Percentiles rank a stretch among this genome's conserved stretches.
Conservation (phyloP, 2,113 vertebrate species). For the Aspiorhynchus laticeps region DNA sequence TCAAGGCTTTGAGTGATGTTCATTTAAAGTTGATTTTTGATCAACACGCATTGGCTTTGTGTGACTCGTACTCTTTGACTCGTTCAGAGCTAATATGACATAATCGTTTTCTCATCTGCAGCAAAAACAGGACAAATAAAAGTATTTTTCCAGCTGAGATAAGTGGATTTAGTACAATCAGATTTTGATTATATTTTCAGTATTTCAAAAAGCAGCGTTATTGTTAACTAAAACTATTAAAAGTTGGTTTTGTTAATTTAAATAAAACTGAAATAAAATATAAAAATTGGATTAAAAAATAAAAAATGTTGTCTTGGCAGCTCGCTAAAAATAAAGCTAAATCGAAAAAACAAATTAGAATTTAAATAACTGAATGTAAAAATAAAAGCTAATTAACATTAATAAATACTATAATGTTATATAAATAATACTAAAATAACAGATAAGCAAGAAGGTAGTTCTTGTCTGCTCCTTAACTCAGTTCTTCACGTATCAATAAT, state of each 20-base stretch:
- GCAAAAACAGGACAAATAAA: background rate
- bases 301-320: no score
- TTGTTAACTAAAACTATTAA: no score
- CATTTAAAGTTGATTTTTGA: background rate
- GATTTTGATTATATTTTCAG: background rate
- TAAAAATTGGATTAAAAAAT: background rate
- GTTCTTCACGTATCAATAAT: conserved; percentile 91
- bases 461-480: conserved; percentile 80
- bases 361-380: background rate
- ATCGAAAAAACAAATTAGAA: background rate
- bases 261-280: no score
- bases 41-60: background rate
- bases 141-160: background rate
- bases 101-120: background rate
- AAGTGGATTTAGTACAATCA: background rate
- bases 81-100: background rate
- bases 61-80: conserved; percentile 34
- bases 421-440: background rate
- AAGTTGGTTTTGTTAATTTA: no score
- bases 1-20: background rate
- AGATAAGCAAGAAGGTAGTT: background rate
- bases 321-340: background rate
- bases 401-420: background rate
- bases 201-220: background rate
- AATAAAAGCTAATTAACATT: background rate